These are phyloP conservation scores for Loris lydekkerianus DNA, from an alignment of 2,797 vertebrate species.

Conservation along the genomic window DNA sequence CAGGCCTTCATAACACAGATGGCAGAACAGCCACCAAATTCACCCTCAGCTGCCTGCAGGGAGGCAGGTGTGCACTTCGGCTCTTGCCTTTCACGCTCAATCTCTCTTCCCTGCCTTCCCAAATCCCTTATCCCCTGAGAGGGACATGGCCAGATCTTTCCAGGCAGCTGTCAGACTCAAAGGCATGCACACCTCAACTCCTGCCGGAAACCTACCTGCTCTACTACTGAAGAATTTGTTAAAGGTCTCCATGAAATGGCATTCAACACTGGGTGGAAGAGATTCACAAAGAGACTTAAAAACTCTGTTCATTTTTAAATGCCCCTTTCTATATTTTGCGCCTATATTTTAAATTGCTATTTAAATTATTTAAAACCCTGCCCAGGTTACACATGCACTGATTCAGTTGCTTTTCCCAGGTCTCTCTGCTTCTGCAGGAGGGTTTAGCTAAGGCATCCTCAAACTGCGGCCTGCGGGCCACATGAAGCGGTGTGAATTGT, in stretches of 20 bases:
- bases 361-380: background rate
- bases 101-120: background rate
- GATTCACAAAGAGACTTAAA: background rate
- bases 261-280: background rate
- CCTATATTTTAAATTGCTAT: slow-evolving; percentile 33
- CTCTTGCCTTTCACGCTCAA: background rate
- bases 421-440: background rate
- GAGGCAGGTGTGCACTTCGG: background rate
- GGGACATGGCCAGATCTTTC: background rate
- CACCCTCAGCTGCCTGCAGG: background rate
- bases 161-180: background rate
- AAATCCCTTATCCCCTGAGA: background rate
- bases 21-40: background rate
- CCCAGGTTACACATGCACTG: background rate
- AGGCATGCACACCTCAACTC: background rate
- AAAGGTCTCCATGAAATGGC: background rate
- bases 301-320: background rate
- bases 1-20: background rate
- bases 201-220: background rate
- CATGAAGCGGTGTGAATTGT: too few relatives aligned
- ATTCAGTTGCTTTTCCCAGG: background rate
- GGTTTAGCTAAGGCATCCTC: background rate
- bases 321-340: background rate
- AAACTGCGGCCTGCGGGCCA: too few relatives aligned
- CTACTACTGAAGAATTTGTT: background rate